Percentiles rank a stretch among this genome's conserved stretches.
Evolutionary conservation across 35 echinoderm and acorn worm genomes (phyloP).

Genomic region (Ptychodera flava): DNA sequence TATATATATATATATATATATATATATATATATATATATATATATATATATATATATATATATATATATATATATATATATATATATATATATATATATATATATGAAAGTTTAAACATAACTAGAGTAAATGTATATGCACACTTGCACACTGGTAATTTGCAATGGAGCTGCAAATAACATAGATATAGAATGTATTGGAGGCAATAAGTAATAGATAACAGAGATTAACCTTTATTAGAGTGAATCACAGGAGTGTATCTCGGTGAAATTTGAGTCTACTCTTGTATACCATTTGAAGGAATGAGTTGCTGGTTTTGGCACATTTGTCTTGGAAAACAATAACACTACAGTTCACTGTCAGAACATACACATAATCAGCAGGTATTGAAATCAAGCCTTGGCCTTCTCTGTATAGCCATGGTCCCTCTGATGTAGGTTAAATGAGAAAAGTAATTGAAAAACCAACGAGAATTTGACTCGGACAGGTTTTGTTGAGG

Average conservation of each 20-base stretch:
- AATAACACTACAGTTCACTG: background rate
- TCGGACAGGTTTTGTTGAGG: too few species aligned
- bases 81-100: constrained; percentile 3
- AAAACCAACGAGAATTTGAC: too few species aligned
- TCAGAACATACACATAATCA: background rate
- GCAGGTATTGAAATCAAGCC: background rate
- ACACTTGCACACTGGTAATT: too few species aligned
- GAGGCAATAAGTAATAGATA: too few species aligned
- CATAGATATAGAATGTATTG: too few species aligned
- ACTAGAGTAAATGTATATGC: too few species aligned
- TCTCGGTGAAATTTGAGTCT: background rate
- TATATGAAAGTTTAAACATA: background rate
- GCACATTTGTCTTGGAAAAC: background rate
- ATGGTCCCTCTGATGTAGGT: too few species aligned
- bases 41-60: constrained; percentile 3
- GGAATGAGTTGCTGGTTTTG: background rate
- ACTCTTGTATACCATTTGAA: background rate
- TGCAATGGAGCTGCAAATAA: too few species aligned
- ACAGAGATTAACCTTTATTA: too few species aligned
- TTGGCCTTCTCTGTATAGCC: too few species aligned
- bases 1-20: constrained; percentile 3
- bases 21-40: constrained; percentile 3
- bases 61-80: constrained; percentile 3
- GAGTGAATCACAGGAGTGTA: background rate
- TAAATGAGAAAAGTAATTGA: too few species aligned